Conservation (phyloP, 2,113 vertebrate species). For the Actenoides hombroni region DNA sequence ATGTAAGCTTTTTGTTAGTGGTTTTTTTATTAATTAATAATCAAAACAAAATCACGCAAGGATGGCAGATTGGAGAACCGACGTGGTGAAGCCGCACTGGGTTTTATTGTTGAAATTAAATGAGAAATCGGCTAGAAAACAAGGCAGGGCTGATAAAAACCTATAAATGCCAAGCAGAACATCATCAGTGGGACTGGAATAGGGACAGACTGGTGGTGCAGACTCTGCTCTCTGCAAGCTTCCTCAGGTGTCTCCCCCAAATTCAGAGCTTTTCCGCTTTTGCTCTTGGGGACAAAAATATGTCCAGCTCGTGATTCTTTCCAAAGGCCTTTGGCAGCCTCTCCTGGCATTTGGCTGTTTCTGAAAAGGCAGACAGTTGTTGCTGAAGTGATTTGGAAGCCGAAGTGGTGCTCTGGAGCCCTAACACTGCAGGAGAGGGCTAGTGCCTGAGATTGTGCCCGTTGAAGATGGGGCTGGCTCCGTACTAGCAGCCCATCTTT, state of each 20-base stretch:
- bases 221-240: background rate
- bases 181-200: background rate
- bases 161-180: background rate
- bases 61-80: background rate
- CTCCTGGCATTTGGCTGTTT: constrained; percentile 32
- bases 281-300: background rate
- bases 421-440: background rate
- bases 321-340: constrained; percentile 41
- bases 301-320: background rate
- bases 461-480: background rate
- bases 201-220: background rate
- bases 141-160: background rate
- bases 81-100: background rate
- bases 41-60: rapidly evolving
- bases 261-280: background rate
- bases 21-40: background rate
- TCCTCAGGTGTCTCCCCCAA: background rate
- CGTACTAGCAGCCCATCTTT: background rate
- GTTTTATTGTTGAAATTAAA: background rate
- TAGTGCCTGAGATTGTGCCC: background rate
- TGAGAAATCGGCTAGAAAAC: background rate
- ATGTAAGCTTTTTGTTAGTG: background rate
- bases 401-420: background rate
- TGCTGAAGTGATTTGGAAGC: constrained; percentile 27
- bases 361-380: constrained; percentile 29